Conservation (phyloP, 2,888 invertebrate genomes). For the Aleiodes testaceus region DNA sequence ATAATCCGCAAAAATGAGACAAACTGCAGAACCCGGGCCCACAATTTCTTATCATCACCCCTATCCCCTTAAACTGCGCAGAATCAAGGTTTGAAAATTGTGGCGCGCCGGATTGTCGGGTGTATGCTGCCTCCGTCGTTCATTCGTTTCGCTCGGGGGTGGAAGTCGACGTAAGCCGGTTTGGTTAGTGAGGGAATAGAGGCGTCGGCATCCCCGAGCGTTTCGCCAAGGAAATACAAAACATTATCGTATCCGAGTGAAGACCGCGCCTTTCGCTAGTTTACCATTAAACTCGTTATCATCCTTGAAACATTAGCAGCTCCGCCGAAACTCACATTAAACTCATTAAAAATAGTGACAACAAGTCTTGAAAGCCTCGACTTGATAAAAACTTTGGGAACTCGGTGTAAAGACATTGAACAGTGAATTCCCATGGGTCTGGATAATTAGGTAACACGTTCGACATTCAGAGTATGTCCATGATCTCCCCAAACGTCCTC, state of each 20-base stretch:
- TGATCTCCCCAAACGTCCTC: background rate
- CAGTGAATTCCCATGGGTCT: background rate
- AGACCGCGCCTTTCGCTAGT: slow-evolving; percentile 37
- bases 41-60: slow-evolving; percentile 14
- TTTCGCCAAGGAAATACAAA: slow-evolving; percentile 44
- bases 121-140: slow-evolving; percentile 53
- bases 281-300: slow-evolving; percentile 2
- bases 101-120: slow-evolving; percentile 58
- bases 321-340: background rate
- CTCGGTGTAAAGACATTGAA: background rate
- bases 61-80: slow-evolving; percentile 51
- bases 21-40: slow-evolving; percentile 17
- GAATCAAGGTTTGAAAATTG: slow-evolving; percentile 66
- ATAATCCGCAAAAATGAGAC: background rate
- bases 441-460: slow-evolving; percentile 21
- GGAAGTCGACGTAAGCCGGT: slow-evolving; percentile 59
- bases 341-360: background rate
- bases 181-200: slow-evolving; percentile 43
- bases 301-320: too few species aligned
- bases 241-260: slow-evolving; percentile 41
- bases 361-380: background rate
- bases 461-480: background rate
- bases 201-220: slow-evolving; percentile 52
- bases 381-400: background rate
- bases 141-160: slow-evolving; percentile 62